phyloP scores from a whole-genome alignment of 2,113 vertebrate species.

The Xyliphius kryptos region DNA sequence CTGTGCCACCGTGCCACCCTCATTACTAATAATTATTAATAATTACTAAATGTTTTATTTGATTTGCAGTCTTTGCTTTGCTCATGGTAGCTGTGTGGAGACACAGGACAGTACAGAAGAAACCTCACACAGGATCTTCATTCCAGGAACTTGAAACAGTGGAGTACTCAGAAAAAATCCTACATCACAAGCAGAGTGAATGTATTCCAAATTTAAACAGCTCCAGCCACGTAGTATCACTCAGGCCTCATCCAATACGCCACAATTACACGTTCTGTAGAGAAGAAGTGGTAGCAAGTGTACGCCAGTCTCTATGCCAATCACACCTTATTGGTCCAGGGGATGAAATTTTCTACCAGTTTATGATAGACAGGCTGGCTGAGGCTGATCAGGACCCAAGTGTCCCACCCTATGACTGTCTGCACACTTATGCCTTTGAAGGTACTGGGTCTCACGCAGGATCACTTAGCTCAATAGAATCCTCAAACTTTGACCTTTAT shows the following conservation, averaged over 20 bases:
- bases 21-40: too few species aligned
- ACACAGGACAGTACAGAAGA: conserved; percentile 55
- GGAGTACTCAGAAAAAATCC: conserved; percentile 74
- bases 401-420: conserved; percentile 76
- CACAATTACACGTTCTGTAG: conserved; percentile 51
- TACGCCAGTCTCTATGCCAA: conserved; percentile 73
- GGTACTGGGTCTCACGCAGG: conserved; percentile 75
- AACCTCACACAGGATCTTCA: conserved; percentile 60
- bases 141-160: conserved; percentile 58
- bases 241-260: conserved; percentile 60
- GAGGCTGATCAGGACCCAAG: conserved; percentile 77
- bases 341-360: conserved; percentile 75
- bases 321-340: conserved; percentile 82
- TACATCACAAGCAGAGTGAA: conserved; percentile 70
- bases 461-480: conserved; percentile 85
- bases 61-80: conserved; percentile 70
- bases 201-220: conserved; percentile 58
- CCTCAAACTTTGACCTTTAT: conserved; percentile 47
- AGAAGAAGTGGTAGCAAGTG: conserved; percentile 60
- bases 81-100: conserved; percentile 69
- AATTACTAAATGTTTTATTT: too few species aligned
- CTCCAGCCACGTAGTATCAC: conserved; percentile 61
- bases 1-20: too few species aligned
- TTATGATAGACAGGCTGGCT: conserved; percentile 78
- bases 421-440: conserved; percentile 79